phyloP scores from a whole-genome alignment of 1,140 invertebrate genomes.

The Xylocopa sonorina region DNA sequence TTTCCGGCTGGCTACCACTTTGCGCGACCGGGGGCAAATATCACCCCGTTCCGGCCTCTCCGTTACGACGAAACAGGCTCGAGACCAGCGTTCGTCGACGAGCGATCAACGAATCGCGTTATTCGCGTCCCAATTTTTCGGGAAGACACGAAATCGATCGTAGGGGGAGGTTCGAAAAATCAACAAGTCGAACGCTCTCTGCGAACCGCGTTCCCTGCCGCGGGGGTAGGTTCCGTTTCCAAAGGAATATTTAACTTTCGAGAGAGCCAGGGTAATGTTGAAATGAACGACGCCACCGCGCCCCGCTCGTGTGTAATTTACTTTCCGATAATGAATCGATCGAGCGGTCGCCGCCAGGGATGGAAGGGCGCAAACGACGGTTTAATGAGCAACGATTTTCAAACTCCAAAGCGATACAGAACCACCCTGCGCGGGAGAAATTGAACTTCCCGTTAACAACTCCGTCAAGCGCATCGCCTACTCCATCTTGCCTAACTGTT shows the following conservation, averaged over 20 bases:
- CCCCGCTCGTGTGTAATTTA: slow-evolving; percentile 20
- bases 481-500: too few relatives aligned
- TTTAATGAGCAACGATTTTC: slow-evolving; percentile 37
- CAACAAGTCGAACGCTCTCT: too few relatives aligned
- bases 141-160: too few relatives aligned
- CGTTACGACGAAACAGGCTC: too few relatives aligned
- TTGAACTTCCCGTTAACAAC: slow-evolving; percentile 12
- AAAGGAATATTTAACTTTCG: background rate
- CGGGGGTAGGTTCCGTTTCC: too few relatives aligned
- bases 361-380: slow-evolving; percentile 28
- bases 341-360: background rate
- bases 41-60: background rate
- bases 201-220: too few relatives aligned
- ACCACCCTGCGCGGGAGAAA: background rate
- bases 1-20: background rate
- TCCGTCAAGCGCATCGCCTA: background rate
- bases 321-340: slow-evolving; percentile 35
- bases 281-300: background rate
- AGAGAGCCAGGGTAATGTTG: slow-evolving; percentile 1
- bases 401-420: slow-evolving; percentile 16
- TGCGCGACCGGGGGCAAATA: background rate
- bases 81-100: too few relatives aligned
- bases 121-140: too few relatives aligned
- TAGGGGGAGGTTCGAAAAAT: too few relatives aligned
- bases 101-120: background rate